A percentile compares a stretch with the other conserved stretches of the same genome.
phyloP scores from a whole-genome alignment of 2,888 invertebrate genomes.

The Mesorhabditis belari region DNA sequence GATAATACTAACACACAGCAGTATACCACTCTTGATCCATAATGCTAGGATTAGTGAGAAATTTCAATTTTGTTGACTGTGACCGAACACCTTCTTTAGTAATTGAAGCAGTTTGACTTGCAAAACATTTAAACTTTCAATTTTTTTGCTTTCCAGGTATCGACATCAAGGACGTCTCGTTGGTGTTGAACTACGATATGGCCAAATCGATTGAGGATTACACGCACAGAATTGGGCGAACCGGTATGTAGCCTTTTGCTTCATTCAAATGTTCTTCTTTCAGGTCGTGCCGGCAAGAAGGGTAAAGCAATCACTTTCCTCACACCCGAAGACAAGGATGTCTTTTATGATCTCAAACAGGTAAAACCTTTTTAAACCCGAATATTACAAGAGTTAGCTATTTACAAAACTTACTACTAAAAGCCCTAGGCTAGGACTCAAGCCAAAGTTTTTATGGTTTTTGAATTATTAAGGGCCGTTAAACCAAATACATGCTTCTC shows the following conservation, averaged over 20 bases:
- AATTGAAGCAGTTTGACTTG: not conserved
- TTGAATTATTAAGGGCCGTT: no score
- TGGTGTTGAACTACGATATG: conserved; percentile 99
- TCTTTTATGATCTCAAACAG: conserved; percentile 96
- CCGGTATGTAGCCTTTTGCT: conserved; percentile 61
- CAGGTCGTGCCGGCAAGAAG: conserved; percentile 94
- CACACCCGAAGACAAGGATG: conserved; percentile 86
- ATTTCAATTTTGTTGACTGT: no score
- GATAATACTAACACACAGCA: no score
- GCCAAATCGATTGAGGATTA: conserved; percentile 88
- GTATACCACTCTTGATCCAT: no score
- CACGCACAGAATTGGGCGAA: conserved; percentile 85
- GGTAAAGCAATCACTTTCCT: conserved; percentile 92
- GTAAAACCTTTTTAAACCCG: conserved; percentile 59
- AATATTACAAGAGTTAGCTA: conserved; percentile 15
- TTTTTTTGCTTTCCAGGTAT: conserved; percentile 68
- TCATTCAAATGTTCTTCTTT: conserved; percentile 11
- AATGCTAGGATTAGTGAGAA: no score
- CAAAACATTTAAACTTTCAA: not conserved
- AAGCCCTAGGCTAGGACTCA: not conserved
- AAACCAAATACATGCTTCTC: no score
- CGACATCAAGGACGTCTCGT: conserved; percentile 96
- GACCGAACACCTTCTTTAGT: not conserved
- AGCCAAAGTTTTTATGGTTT: not conserved
- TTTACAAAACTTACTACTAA: conserved; percentile 2